These are phyloP conservation scores for Clarias fuscus DNA, from an alignment of 2,797 vertebrate genomes.

Conservation along the genomic window DNA sequence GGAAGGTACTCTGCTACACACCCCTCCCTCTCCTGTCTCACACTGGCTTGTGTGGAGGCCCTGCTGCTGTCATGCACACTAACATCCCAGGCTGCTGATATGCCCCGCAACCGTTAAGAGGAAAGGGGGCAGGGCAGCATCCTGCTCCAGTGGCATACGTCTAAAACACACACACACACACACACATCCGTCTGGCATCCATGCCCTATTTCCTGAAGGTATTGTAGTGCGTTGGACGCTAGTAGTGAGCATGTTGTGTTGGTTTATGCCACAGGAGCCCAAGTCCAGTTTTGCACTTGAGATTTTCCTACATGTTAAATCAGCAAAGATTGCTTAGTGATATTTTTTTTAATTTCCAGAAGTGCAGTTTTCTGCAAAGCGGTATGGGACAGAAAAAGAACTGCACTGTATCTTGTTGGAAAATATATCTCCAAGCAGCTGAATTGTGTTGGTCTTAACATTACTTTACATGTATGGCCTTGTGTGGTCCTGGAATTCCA, in stretches of 20 bases:
- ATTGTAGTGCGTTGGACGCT: constrained; percentile 31
- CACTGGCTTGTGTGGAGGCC: constrained; percentile 55
- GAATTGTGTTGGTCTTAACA: not conserved
- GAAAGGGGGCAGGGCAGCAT: constrained; percentile 43
- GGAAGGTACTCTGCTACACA: constrained; percentile 42
- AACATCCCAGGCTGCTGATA: constrained; percentile 66
- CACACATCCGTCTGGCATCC: constrained; percentile 30
- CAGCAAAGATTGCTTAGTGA: not conserved
- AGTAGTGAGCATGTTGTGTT: not conserved
- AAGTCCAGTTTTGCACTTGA: not conserved
- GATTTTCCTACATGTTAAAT: not conserved
- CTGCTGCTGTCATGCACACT: constrained; percentile 68
- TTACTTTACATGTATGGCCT: not conserved
- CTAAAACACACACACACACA: constrained; percentile 36
- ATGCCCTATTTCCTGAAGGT: constrained; percentile 54
- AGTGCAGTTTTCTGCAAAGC: not conserved
- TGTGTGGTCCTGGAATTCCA: not conserved
- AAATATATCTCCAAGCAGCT: not conserved
- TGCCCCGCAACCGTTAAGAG: constrained; percentile 65
- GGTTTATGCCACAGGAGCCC: not conserved
- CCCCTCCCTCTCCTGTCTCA: constrained; percentile 59
- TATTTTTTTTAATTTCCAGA: not conserved
- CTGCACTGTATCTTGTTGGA: too few species aligned
- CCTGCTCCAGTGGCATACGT: constrained; percentile 44
- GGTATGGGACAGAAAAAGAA: too few species aligned